Base-by-base conservation (phyloP, 2,888 invertebrate genomes). In the Cistogaster globosa region DNA sequence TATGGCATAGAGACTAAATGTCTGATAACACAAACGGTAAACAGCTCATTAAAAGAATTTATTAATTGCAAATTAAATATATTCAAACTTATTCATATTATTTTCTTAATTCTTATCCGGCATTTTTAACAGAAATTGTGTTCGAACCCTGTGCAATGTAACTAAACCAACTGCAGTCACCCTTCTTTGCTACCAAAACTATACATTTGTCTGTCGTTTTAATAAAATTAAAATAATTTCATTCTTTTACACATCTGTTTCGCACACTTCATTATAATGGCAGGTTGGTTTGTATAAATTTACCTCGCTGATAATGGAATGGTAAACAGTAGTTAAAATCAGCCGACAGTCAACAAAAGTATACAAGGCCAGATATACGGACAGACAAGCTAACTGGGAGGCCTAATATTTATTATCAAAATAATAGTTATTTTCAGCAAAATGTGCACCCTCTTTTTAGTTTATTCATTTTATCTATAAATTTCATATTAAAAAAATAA, bases 251-350 rank as follows among this genome's bases (percentile, higher is more conserved):
- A 5, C 8, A 2, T 42, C 60, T 78, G 77, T 3, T 16, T 9
- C 3, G 16, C 0, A 26, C 58, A 51, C 18, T 48, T 22, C 42
- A 38, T 58, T 38, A 20, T 60, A 51, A 77, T 67, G 63, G 38
- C 51, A 63, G 51, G 57, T 69, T 60, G 16, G n/a, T 42, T 65
- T 69, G 42, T 48, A 58, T 42, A n/a, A 77, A 18, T 68, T 72
- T 62, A 71, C 58, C 51, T 20, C 32, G 48, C 32, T 80, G 63
- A 76, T 71, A 75, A 72, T 78, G 67, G 48, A 51, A 58, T 48
- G 76, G 80, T 77, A 81, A 84, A 84, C 84, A 84, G 84, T 84
- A 84, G 77, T 76, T 80, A n/a, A 71, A 71, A 58, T 67, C 62
- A 72, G 72, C 69, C 67, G 38, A 48, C 76, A 60, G 42, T 32